These are phyloP conservation scores for Lacerta agilis DNA, from an alignment of 2,797 vertebrate species.

Conservation along the genomic window DNA sequence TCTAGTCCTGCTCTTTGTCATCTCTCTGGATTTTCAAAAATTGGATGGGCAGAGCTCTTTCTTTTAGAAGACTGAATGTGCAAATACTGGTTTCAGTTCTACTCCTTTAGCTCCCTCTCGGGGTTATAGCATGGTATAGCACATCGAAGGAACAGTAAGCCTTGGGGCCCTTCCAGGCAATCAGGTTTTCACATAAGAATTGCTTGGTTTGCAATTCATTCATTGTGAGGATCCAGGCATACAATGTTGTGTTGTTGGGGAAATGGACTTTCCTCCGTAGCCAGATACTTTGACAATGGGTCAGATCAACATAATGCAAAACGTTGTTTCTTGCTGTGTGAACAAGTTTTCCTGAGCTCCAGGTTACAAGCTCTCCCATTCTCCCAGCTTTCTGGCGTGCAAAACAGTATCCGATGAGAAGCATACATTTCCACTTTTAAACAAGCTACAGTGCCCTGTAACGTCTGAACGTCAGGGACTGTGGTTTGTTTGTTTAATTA, in stretches of 20 bases:
- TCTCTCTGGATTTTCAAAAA: background rate
- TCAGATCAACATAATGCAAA: no score
- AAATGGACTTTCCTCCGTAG: background rate
- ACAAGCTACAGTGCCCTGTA: no score
- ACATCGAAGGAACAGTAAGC: background rate
- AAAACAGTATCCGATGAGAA: background rate
- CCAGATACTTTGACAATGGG: background rate
- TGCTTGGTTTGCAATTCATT: background rate
- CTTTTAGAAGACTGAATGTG: background rate
- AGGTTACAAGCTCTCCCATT: background rate
- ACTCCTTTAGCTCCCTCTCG: background rate
- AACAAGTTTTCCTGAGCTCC: no score
- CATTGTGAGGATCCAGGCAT: background rate
- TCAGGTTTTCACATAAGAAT: background rate
- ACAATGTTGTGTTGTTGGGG: background rate
- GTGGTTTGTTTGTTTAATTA: no score
- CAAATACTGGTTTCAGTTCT: background rate
- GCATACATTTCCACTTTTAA: background rate
- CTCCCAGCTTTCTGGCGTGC: background rate
- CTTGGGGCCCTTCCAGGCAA: background rate
- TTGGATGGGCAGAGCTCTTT: background rate
- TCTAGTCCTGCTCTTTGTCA: background rate
- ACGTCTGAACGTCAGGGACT: no score
- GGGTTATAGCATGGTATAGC: background rate
- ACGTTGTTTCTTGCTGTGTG: no score